Base-by-base conservation (phyloP, 2,113 vertebrate species). In the Xerus inauris region DNA sequence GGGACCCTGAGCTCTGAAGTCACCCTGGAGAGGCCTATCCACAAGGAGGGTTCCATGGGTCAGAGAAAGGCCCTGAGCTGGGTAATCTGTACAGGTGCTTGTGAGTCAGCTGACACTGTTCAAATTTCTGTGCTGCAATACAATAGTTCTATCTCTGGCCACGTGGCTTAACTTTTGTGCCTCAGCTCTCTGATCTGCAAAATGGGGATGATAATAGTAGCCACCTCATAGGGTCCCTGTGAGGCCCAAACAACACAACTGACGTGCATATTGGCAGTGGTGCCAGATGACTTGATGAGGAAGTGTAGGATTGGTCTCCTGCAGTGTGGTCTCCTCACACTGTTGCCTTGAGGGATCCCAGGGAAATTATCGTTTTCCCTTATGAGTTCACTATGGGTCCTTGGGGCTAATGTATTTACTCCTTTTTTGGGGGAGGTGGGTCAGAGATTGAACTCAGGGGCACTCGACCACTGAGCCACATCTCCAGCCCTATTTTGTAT, bases 261-360 rank as follows among this genome's bases (percentile, higher is more conserved):
- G 35, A 51, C 42, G 30, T 16, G 5, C 77, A n/a, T n/a, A 0
- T 32, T 10, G 28, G 20, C 0, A 0, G 9, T 40, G 64, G n/a
- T 22, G n/a, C 19, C 19, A 26, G 65, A 45, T 3, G 69, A 38
- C 0, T 6, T 2, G 4, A 13, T 28, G 75, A 64, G 6, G 51
- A 45, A 4, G 8, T 19, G 42, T 13, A 67, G 42, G 54, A 20
- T 8, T 32, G 42, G 24, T 62, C n/a, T 91, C 59, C 2, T 20
- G 35, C 57, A 51, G 65, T 40, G 65, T n/a, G n/a, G n/a, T n/a
- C n/a, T n/a, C 8, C 12, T 69, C 40, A 35, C 6, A 8, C 32
- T 6, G 7, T 42, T 32, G n/a, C 65, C 26, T 16, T 7, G 30
- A 35, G 65, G 26, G 65, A 8, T n/a, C 32, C 32, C 65, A 69